A percentile compares a stretch with the other conserved stretches of the same genome.
Conservation (phyloP, 2,797 vertebrate genomes). For the Sarcoramphus papa region DNA sequence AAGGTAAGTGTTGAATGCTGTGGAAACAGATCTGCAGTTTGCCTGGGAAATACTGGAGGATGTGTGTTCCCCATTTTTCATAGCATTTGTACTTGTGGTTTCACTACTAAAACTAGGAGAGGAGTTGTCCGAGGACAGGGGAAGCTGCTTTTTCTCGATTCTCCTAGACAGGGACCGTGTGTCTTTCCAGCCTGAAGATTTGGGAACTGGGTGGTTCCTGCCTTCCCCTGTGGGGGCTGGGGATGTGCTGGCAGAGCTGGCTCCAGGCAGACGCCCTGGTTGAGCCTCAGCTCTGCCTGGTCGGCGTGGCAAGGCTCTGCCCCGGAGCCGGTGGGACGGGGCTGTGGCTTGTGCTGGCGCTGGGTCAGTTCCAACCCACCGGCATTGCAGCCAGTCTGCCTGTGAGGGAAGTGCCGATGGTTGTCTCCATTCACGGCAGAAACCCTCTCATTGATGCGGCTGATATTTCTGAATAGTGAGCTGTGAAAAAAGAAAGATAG, state of each 20-base stretch:
- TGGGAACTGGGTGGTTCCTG: background rate
- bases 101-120: background rate
- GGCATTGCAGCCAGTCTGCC: background rate
- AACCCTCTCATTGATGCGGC: accelerated
- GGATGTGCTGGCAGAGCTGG: background rate
- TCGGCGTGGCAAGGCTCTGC: background rate
- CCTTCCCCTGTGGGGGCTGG: background rate
- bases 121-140: background rate
- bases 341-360: background rate
- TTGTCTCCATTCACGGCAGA: background rate
- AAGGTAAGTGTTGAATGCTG: background rate
- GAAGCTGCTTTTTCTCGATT: background rate
- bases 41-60: background rate
- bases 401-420: background rate
- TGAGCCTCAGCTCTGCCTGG: background rate
- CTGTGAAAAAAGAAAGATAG: background rate
- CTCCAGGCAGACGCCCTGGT: background rate
- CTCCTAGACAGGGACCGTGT: background rate
- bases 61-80: background rate
- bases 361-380: background rate
- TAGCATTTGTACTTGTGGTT: background rate
- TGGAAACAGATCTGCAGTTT: background rate
- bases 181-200: background rate
- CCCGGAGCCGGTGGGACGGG: accelerated
- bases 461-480: background rate